Percentiles rank a stretch among this genome's conserved stretches.
phyloP scores from a whole-genome alignment of 1,140 invertebrate species.

The Heliconius nattereri region DNA sequence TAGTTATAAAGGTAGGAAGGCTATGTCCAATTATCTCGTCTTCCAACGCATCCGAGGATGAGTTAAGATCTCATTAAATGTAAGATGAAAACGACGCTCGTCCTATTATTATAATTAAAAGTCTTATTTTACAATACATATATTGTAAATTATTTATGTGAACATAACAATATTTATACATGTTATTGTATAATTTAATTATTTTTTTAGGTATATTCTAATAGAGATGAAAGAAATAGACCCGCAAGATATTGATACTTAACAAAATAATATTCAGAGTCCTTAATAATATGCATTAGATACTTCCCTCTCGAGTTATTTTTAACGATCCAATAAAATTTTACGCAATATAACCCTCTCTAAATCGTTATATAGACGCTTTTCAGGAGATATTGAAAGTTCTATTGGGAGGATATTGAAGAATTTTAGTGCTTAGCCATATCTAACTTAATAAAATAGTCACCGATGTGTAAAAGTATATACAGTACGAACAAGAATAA shows the following conservation, averaged over 20 bases:
- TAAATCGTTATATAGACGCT: neutral
- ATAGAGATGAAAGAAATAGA: neutral
- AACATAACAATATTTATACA: neutral
- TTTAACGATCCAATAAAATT: constrained; percentile 4
- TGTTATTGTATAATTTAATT: neutral
- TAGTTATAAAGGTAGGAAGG: constrained; percentile 1
- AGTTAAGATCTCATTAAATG: constrained; percentile 41
- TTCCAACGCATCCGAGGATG: constrained; percentile 42
- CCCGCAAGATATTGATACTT: neutral
- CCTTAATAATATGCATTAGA: neutral
- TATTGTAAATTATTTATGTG: neutral
- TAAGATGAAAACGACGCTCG: constrained; percentile 16
- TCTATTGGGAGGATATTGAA: constrained; percentile 5
- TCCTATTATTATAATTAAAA: constrained; percentile 1
- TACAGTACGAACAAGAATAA: no score
- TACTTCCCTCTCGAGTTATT: neutral
- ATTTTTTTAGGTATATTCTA: neutral
- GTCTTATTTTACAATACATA: neutral
- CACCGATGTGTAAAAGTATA: neutral
- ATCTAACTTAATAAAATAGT: neutral
- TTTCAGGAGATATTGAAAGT: neutral
- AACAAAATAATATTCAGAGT: neutral
- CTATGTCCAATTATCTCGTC: constrained; percentile 41
- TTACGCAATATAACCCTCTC: constrained; percentile 1
- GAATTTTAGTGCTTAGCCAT: neutral